Evolutionary conservation across 2,888 invertebrate species (phyloP), one percentile per base, ranked within the genome.

Genomic region (Eupeodes latifasciatus): DNA sequence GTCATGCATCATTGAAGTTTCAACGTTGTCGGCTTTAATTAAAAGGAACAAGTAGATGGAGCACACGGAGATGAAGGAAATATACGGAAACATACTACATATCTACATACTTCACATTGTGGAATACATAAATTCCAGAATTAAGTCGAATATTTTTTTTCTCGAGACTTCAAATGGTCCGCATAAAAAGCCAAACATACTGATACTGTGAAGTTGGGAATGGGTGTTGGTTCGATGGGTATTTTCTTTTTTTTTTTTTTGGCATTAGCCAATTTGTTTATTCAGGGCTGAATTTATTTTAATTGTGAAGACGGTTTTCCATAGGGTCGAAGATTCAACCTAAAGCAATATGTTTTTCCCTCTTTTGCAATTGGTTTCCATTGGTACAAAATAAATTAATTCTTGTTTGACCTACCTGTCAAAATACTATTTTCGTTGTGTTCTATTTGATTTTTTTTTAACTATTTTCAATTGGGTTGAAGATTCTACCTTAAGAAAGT

Each of bases 1-100:
- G 64, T 76, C 80, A 80, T 79, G 80, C 80, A 75, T 85, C 76
- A 57, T 76, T 71, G 64, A 66, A 83, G 71, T 77, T 61, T 79
- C 69, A 40, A 53, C 75, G 36, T 57, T 85, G 84, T 80, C 85
- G 80, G 85, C 80, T 81, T 85, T 81, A 85, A 85, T 85, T 85
- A 85, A 85, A 85, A 76, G 64, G 44, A 76, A 72, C 76, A 76
- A 44, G 62, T 49, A 69, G 71, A 62, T 27, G 27, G 27, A 62
- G 61, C 53, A 34, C 53, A 27, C 19, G 64, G 61, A 78, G 61
- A 40, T 69, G 51, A 27, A 40, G 55, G 12, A 64, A 47, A 62
- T 64, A 49, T 1, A 16, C n/a, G 34, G 3, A 59, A 1, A 49
- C 27, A 19, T 12, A 16, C 61, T 27, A 40, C 19, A 34, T 34